Evolutionary conservation across 2,113 vertebrate species (phyloP).

Genomic region (Geococcyx californianus): DNA sequence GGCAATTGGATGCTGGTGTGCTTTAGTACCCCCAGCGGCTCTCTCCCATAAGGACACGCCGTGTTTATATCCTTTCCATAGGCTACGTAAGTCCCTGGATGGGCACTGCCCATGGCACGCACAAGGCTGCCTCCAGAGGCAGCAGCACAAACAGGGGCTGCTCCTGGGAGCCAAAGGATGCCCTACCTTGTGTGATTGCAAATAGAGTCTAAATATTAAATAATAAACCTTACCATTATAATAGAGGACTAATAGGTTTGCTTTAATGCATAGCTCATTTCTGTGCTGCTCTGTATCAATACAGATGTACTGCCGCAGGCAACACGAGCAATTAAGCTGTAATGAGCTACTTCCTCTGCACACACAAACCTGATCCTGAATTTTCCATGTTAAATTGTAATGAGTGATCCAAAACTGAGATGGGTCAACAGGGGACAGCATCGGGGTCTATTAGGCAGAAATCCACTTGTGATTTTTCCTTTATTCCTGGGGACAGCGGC

Average conservation of each 20-base stretch:
- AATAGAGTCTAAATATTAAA: not conserved
- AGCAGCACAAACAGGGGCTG: not conserved
- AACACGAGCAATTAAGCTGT: not conserved
- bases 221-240: not conserved
- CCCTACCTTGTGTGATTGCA: not conserved
- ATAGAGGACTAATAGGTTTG: not conserved
- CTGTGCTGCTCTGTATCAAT: not conserved
- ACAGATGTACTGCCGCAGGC: not conserved
- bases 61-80: rapidly evolving
- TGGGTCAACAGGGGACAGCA: not conserved
- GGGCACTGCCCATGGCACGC: rapidly evolving
- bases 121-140: not conserved
- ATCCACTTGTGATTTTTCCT: not conserved
- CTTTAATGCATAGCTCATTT: not conserved
- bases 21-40: not conserved
- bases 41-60: not conserved
- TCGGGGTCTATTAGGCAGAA: rapidly evolving
- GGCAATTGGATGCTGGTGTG: not conserved
- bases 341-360: not conserved
- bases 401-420: rapidly evolving
- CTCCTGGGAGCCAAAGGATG: not conserved
- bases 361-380: not conserved
- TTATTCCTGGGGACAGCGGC: not conserved
- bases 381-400: not conserved
- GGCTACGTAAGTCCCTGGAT: rapidly evolving